Percentiles rank a stretch among this genome's conserved stretches.
Evolutionary conservation across 2,797 vertebrate species (phyloP).

Genomic region (Carapus acus): DNA sequence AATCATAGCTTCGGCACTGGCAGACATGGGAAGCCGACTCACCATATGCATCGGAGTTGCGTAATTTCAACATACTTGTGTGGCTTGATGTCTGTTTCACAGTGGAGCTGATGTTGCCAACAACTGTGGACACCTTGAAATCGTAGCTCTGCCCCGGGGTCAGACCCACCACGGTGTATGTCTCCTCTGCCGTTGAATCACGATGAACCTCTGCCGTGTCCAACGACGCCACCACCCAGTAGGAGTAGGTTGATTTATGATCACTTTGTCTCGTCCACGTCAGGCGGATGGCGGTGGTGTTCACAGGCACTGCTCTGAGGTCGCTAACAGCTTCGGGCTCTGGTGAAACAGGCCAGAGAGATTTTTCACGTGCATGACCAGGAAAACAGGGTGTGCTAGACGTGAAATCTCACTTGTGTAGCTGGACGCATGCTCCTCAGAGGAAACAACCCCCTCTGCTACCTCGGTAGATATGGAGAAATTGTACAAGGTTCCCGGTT

Average conservation of each 20-base stretch:
- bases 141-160: constrained; percentile 46
- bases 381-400: too few species aligned
- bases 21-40: neutral
- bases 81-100: neutral
- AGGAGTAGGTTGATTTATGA: constrained; percentile 44
- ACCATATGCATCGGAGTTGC: neutral
- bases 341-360: too few species aligned
- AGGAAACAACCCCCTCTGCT: constrained; percentile 19
- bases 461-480: constrained; percentile 45
- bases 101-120: constrained; percentile 35
- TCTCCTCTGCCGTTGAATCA: neutral
- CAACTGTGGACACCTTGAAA: constrained; percentile 47
- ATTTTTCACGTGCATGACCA: too few species aligned
- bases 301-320: constrained; percentile 20
- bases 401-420: constrained; percentile 59
- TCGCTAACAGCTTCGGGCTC: constrained; percentile 55
- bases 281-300: constrained; percentile 43
- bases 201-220: fast-evolving
- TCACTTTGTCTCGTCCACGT: constrained; percentile 48
- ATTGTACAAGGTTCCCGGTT: constrained; percentile 53
- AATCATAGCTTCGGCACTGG: neutral
- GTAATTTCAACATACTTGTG: constrained; percentile 67
- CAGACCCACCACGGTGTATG: constrained; percentile 27
- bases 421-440: constrained; percentile 4
- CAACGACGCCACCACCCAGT: constrained; percentile 27